Base-by-base conservation (phyloP, 2,888 invertebrate genomes). In the Eugnorisma glareosa region DNA sequence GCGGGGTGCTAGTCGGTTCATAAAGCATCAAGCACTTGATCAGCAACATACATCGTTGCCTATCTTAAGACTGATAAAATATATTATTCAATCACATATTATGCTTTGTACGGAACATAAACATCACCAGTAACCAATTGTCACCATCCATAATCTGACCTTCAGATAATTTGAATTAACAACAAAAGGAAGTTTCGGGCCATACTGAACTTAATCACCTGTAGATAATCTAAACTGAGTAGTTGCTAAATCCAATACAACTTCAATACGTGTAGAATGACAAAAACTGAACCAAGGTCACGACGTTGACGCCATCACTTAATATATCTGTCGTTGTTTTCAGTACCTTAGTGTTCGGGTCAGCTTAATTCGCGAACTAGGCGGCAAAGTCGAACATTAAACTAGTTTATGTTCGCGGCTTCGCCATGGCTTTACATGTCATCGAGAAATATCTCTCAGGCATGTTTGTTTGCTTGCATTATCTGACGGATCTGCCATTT, bases 211-310 rank as follows among this genome's bases (percentile, higher is more conserved):
- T 7, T 45, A 31, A 35, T 51, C 18, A 37, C 15, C 18, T 13
- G 35, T n/a, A 31, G 13, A 43, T 77, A 48, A 75, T 40, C 15
- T 13, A 37, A 76, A 77, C 35, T 2, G 2, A 40, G n/a, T 57
- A 37, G 37, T 43, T n/a, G 1, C 7, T 24, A 43, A 37, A 69
- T 28, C 6, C 0, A 40, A 61, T 15, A 63, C 37, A 59, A 18
- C 2, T 31, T 31, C 15, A 68, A 63, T 10, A 10, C 24, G 24
- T 24, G 51, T 24, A 1, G n/a, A 35, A 51, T 10, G 7, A 51
- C 7, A 54, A 51, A 64, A 79, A 57, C 13, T 4, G 18, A 2
- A 28, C 35, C 51, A 78, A 78, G 78, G 61, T 31, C 48, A 21
- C 15, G 35, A 48, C 7, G 7, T 15, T 37, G 21, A 64, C 7